phyloP scores from a whole-genome alignment of 2,797 vertebrate genomes.

The Hippocampus kuda region DNA sequence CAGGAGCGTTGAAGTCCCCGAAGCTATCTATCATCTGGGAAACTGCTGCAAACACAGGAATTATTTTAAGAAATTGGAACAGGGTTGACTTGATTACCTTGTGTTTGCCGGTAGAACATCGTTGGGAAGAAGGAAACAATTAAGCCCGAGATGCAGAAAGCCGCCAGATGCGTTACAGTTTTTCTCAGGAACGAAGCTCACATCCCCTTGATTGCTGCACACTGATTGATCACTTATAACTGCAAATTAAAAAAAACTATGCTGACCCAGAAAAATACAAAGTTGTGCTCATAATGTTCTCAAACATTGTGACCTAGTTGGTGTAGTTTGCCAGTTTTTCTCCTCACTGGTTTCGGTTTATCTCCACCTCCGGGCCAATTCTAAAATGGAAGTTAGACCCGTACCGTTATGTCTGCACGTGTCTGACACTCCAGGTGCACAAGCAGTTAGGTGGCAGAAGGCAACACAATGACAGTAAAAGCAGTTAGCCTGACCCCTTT shows the following conservation, averaged over 20 bases:
- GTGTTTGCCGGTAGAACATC: constrained; percentile 55
- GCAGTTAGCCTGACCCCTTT: constrained; percentile 47
- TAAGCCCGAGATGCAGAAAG: constrained; percentile 56
- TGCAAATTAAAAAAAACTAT: constrained; percentile 41
- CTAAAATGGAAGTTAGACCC: constrained; percentile 48
- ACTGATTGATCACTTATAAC: constrained; percentile 54
- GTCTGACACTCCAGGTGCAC: constrained; percentile 54
- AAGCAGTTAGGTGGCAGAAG: constrained; percentile 37
- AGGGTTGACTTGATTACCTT: constrained; percentile 67
- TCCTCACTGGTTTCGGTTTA: constrained; percentile 50
- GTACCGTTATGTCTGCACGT: constrained; percentile 44
- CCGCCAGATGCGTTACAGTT: constrained; percentile 21
- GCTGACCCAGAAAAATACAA: constrained; percentile 65
- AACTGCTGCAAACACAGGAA: constrained; percentile 74
- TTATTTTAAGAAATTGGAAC: constrained; percentile 78
- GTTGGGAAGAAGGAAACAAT: constrained; percentile 57
- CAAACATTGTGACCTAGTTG: constrained; percentile 69
- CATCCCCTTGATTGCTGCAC: constrained; percentile 34
- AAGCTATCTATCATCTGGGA: constrained; percentile 74
- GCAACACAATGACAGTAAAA: constrained; percentile 31
- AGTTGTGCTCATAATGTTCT: constrained; percentile 43
- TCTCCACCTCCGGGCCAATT: constrained; percentile 49
- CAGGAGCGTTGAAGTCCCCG: constrained; percentile 65
- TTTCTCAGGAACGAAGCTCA: constrained; percentile 24
- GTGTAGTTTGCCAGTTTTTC: constrained; percentile 55